Evolutionary conservation across 2,888 invertebrate species (phyloP).

Genomic region (Drosophila formosana): DNA sequence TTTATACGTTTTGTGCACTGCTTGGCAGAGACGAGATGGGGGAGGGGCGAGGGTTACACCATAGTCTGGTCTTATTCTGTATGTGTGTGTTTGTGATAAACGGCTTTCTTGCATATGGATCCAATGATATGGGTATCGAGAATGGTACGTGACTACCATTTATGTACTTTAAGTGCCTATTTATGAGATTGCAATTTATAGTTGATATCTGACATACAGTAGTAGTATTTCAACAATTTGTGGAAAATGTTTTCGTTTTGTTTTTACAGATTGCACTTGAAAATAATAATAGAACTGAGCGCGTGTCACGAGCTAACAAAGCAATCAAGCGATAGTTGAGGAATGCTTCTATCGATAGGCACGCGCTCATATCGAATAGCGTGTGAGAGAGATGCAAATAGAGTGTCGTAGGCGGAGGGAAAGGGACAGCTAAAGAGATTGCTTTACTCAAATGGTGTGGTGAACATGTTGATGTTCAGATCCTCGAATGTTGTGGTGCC

Average conservation of each 20-base stretch:
- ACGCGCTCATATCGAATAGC: constrained; percentile 35
- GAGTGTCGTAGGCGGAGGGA: background rate
- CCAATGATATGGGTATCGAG: constrained; percentile 51
- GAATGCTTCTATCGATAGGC: constrained; percentile 6
- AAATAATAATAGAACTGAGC: constrained; percentile 22
- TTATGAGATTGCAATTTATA: constrained; percentile 71
- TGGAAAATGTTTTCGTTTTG: constrained; percentile 37
- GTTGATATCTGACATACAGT: constrained; percentile 42
- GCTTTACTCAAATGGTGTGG: constrained; percentile 90
- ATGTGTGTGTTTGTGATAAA: constrained; percentile 27
- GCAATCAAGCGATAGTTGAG: background rate
- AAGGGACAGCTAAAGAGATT: background rate
- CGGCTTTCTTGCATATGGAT: constrained; percentile 37
- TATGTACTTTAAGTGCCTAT: constrained; percentile 76
- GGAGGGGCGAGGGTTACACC: background rate
- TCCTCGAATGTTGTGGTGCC: constrained; percentile 94
- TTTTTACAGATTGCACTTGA: constrained; percentile 67
- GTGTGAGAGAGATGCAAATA: background rate
- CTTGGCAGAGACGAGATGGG: constrained; percentile 43
- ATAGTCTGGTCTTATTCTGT: constrained; percentile 16
- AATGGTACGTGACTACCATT: constrained; percentile 69
- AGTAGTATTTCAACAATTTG: constrained; percentile 67
- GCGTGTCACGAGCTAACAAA: constrained; percentile 34
- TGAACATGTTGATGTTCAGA: constrained; percentile 95
- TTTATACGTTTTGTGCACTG: constrained; percentile 43